Base-by-base conservation (phyloP, 2,113 vertebrate species). In the Psephotus haematonotus region DNA sequence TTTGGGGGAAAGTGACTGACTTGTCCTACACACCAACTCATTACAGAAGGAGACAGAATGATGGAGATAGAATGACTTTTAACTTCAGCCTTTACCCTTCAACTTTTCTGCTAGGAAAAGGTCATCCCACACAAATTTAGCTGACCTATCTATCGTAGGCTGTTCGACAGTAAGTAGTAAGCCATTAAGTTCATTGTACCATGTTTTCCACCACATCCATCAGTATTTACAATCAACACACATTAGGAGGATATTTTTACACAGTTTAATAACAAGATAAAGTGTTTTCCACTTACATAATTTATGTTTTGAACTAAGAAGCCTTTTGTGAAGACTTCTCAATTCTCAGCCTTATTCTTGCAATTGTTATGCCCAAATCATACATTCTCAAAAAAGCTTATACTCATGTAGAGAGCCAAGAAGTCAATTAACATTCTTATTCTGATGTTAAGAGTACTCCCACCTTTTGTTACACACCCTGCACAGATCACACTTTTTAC, bases 191-290 rank as follows among this genome's bases (percentile, higher is more conserved):
- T 92, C 74, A 82, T 7, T 94, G 78, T 92, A 94, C 88, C 89
- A 19, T 10, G 43, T 85, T 91, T 97, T 95, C 96, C 92, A 97
- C 97, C 97, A 95, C 97, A 97, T 97, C 91, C 94, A 94, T 93
- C 80, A 83, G 76, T 92, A 87, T 83, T 95, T 80, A 96, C 50
- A 90, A 69, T 79, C 74, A 97, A 87, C 65, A 95, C 15, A 83
- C 57, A 92, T 92, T 37, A 90, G 49, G 72, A 86, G 92, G 35
- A 94, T 47, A 47, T 47, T 47, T 78, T 72, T 35, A 90, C 52
- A 96, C 23, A 86, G 18, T 85, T 95, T 77, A 85, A 80, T 75
- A 53, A 93, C 63, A 84, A 86, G 20, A 86, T 47, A 82, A 91
- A 35, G 57, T 57, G 23, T n/a, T 84, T 84, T 62, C 50, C 67